Evolutionary conservation across 64 coral and sea anemone genomes (phyloP), one percentile per base, ranked within the genome.

Genomic region (Stylophora pistillata): DNA sequence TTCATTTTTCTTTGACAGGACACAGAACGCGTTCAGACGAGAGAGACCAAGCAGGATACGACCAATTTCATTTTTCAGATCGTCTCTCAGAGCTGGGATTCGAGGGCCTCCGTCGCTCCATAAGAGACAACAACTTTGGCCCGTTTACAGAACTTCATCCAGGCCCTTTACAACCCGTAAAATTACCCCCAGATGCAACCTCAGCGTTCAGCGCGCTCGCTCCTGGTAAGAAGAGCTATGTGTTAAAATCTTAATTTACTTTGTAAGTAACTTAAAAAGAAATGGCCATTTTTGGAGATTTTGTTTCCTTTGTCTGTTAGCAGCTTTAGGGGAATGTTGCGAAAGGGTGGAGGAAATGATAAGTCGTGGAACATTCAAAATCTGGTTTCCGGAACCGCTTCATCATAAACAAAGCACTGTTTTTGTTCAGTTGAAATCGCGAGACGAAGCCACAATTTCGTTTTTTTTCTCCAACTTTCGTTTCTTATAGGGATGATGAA

Each of bases 11-110:
- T 93, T 93, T 92, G 84, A 32, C 85, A 96, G 95, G 95, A 32
- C 95, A 96, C 87, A 93, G 95, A 88, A 91, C 95, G 25, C 91
- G 95, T 78, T 89, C 95, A 87, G 95, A 96, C 56, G 95, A 96
- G 34, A 92, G 95, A 87, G 95, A 96, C 55, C 95, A 91, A 74
- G 87, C 90, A 77, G 91, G 87, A 32, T 96, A 90, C 89, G 95
- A 96, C 61, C 95, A 96, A 86, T 96, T 93, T 90, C 89, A 90
- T 70, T 96, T 93, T 78, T 93, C 91, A 71, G 95, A 97, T 93
- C 95, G 91, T 31, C 78, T 96, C 33, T 96, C 94, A 15, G 94
- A 96, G 74, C 69, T 97, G 13, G 91, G 95, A 12, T 81, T 93
- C 72, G 94, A 96, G 18, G 87, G 90, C 1, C 85, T 96, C 32